Percentiles rank a stretch among this genome's conserved stretches.
phyloP scores from a whole-genome alignment of 2,888 invertebrate genomes.

The Oligia fasciuncula region DNA sequence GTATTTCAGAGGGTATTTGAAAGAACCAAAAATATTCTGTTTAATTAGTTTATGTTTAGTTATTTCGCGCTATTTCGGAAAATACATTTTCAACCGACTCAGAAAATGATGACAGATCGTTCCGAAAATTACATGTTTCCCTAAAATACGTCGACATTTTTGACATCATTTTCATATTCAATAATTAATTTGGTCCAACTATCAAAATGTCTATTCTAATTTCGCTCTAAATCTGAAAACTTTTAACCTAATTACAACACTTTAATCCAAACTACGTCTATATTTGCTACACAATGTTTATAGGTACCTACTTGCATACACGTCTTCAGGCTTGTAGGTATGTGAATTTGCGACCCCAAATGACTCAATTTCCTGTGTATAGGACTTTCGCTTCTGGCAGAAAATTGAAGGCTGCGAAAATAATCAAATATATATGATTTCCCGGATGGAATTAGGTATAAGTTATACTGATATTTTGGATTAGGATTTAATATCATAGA shows the following conservation, averaged over 20 bases:
- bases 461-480: neutral
- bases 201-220: too few relatives aligned
- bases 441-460: neutral
- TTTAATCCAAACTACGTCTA: neutral
- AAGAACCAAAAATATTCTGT: neutral
- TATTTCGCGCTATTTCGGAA: neutral
- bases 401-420: constrained; percentile 24
- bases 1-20: neutral
- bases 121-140: neutral
- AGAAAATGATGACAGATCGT: neutral
- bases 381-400: constrained; percentile 8
- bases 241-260: neutral
- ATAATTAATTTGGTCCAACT: too few relatives aligned
- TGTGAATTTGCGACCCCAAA: constrained; percentile 30
- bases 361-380: constrained; percentile 48
- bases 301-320: neutral
- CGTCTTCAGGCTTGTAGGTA: neutral
- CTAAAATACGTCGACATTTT: neutral
- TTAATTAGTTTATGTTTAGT: too few relatives aligned
- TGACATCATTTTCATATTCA: neutral
- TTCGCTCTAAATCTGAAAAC: neutral
- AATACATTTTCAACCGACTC: neutral
- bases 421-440: constrained; percentile 30
- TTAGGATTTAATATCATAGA: neutral
- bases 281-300: neutral